phyloP scores from a whole-genome alignment of 2,888 invertebrate genomes.

The Hedya salicella region DNA sequence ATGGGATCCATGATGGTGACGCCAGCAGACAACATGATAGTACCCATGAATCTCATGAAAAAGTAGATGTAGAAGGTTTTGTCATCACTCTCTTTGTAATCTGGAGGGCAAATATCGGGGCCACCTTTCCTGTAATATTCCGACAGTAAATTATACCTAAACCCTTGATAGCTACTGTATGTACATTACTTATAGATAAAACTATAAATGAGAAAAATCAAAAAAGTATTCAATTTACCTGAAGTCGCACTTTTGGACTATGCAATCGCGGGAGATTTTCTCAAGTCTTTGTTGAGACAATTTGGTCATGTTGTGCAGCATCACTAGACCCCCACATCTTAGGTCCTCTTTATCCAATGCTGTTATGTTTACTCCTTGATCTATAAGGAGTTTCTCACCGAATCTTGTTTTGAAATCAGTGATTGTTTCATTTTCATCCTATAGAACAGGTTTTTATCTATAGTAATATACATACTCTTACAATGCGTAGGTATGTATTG shows the following conservation, averaged over 20 bases:
- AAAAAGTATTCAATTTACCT: slow-evolving; percentile 65
- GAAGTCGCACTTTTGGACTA: slow-evolving; percentile 91
- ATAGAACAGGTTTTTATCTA: slow-evolving; percentile 48
- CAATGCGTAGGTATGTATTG: no score
- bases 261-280: slow-evolving; percentile 88
- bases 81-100: slow-evolving; percentile 91
- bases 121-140: slow-evolving; percentile 87
- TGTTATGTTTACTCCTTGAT: slow-evolving; percentile 89
- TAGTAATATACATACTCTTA: no score
- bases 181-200: slow-evolving; percentile 55
- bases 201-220: not conserved
- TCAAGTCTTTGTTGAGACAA: slow-evolving; percentile 83
- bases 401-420: slow-evolving; percentile 90
- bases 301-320: slow-evolving; percentile 87
- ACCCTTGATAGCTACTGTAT: slow-evolving; percentile 57
- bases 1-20: slow-evolving; percentile 96
- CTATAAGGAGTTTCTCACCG: slow-evolving; percentile 86
- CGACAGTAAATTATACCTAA: slow-evolving; percentile 56
- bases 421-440: slow-evolving; percentile 89
- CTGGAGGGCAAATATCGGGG: slow-evolving; percentile 91
- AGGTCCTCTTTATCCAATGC: slow-evolving; percentile 90
- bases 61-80: slow-evolving; percentile 94
- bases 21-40: slow-evolving; percentile 92
- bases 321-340: slow-evolving; percentile 90
- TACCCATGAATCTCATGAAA: slow-evolving; percentile 90